A percentile compares a stretch with the other conserved stretches of the same genome.
These are phyloP conservation scores for Nerophis lumbriciformis DNA, from an alignment of 2,113 vertebrate species.

Conservation along the genomic window DNA sequence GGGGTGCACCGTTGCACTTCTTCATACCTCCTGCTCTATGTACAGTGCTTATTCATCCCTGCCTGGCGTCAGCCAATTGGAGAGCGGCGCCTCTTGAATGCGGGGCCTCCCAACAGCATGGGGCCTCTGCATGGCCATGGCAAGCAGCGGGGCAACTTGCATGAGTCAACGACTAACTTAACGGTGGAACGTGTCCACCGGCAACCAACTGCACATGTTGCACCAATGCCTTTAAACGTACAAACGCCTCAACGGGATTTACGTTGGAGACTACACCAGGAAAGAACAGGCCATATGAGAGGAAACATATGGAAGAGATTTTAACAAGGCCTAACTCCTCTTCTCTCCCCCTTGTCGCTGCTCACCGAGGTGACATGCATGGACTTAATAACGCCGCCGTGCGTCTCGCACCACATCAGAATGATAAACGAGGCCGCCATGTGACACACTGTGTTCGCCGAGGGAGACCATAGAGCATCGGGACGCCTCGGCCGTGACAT, in stretches of 20 bases:
- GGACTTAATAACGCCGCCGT: constrained; percentile 3
- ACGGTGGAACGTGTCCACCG: background rate
- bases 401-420: constrained; percentile 24
- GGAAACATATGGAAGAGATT: background rate
- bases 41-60: constrained; percentile 58
- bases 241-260: background rate
- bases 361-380: constrained; percentile 13
- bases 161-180: constrained; percentile 53
- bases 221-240: background rate
- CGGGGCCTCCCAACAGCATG: constrained; percentile 46
- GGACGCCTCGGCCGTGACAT: constrained; percentile 17
- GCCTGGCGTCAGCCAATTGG: constrained; percentile 47
- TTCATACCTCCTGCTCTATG: constrained; percentile 49
- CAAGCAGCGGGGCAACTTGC: constrained; percentile 47
- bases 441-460: constrained; percentile 24
- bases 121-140: constrained; percentile 53
- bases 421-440: constrained; percentile 35
- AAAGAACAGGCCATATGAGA: background rate
- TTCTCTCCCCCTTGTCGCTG: background rate
- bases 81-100: constrained; percentile 23
- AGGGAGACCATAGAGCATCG: constrained; percentile 15
- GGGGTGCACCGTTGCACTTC: constrained; percentile 26
- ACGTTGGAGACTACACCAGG: background rate
- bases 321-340: background rate
- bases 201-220: background rate